A percentile compares a stretch with the other conserved stretches of the same genome.
These are phyloP conservation scores for Calliopsis andreniformis DNA, from an alignment of 1,140 invertebrate genomes.

Conservation along the genomic window DNA sequence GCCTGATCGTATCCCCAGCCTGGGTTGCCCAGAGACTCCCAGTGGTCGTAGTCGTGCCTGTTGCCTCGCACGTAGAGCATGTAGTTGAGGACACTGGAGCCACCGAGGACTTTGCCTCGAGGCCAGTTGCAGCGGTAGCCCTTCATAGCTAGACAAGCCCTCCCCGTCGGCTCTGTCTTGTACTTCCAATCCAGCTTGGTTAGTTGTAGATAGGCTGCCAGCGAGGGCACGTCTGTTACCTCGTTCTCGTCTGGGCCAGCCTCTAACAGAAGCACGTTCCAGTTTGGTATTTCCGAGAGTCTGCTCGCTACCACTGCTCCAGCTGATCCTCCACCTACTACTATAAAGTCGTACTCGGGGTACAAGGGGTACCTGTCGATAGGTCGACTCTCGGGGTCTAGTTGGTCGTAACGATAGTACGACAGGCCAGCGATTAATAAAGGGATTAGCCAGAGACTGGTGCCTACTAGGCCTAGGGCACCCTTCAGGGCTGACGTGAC, in stretches of 20 bases:
- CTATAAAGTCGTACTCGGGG: slow-evolving; percentile 91
- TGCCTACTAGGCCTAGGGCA: slow-evolving; percentile 87
- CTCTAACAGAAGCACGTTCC: slow-evolving; percentile 94
- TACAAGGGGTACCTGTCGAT: slow-evolving; percentile 83
- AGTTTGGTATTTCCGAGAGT: slow-evolving; percentile 89
- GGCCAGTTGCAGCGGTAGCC: slow-evolving; percentile 92
- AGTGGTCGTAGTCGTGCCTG: slow-evolving; percentile 92
- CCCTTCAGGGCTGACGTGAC: slow-evolving; percentile 88
- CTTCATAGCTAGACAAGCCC: slow-evolving; percentile 88
- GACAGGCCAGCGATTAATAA: slow-evolving; percentile 90
- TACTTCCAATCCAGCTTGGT: slow-evolving; percentile 96
- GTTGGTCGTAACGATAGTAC: slow-evolving; percentile 90
- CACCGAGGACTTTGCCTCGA: slow-evolving; percentile 92
- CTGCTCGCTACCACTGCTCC: slow-evolving; percentile 96
- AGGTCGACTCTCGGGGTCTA: slow-evolving; percentile 89
- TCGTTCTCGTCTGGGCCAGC: slow-evolving; percentile 96
- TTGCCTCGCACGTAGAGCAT: slow-evolving; percentile 97
- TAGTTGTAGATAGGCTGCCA: slow-evolving; percentile 93
- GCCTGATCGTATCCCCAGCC: slow-evolving; percentile 96
- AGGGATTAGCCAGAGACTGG: slow-evolving; percentile 91
- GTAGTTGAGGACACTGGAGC: slow-evolving; percentile 95
- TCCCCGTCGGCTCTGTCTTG: slow-evolving; percentile 93
- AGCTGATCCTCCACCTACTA: slow-evolving; percentile 95
- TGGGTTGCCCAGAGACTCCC: slow-evolving; percentile 92
- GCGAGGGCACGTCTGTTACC: slow-evolving; percentile 92